A percentile compares a stretch with the other conserved stretches of the same genome.
Conservation (phyloP, 2,888 invertebrate genomes). For the Stegophylla sp. region DNA sequence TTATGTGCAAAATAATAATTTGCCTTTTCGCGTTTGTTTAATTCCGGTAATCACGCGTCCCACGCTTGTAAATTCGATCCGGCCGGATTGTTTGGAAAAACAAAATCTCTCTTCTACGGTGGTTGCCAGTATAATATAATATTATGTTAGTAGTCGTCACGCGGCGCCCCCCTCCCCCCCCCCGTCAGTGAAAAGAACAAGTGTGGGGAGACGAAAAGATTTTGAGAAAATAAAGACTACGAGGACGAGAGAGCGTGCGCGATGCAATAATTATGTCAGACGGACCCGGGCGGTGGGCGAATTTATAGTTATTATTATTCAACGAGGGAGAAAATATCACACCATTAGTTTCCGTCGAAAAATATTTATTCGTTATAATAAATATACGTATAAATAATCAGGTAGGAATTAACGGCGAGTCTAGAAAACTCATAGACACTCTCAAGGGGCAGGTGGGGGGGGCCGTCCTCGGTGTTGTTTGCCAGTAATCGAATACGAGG, state of each 20-base stretch:
- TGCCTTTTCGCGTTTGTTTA: neutral
- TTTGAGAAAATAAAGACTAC: slow-evolving; percentile 17
- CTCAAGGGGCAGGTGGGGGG: no score
- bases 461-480: neutral
- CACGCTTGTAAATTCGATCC: slow-evolving; percentile 16
- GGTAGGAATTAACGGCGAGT: no score
- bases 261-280: slow-evolving; percentile 57
- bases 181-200: neutral
- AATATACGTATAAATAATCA: neutral
- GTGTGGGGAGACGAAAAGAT: neutral
- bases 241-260: slow-evolving; percentile 32
- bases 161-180: no score
- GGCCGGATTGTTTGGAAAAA: slow-evolving; percentile 18
- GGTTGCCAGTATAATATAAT: no score
- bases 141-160: neutral
- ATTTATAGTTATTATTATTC: slow-evolving; percentile 56
- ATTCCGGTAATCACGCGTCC: slow-evolving; percentile 29
- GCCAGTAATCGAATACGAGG: neutral
- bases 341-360: slow-evolving; percentile 6
- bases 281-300: slow-evolving; percentile 56
- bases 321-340: slow-evolving; percentile 27
- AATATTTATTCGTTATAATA: slow-evolving; percentile 23
- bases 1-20: slow-evolving; percentile 9
- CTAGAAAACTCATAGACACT: neutral
- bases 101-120: neutral